Base-by-base conservation (phyloP, 2,888 invertebrate species). In the Fragum whitleyi region DNA sequence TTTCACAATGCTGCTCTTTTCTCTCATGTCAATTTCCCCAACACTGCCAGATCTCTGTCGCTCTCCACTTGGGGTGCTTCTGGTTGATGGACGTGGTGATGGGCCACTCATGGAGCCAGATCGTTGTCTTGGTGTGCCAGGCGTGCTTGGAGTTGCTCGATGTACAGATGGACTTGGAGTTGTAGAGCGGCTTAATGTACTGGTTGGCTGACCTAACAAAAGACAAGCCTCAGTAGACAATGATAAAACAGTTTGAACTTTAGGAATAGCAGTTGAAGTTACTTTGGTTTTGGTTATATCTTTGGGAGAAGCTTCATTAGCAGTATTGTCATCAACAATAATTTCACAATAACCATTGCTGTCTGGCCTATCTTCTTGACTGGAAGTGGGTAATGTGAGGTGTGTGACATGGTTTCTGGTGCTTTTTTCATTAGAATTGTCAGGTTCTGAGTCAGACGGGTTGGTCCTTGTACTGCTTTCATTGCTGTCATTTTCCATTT, bases 41-140 rank as follows among this genome's bases (percentile, higher is more conserved):
- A 85, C 67, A 72, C 85, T 85, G 2, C 77, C 79, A 11, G 85
- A 74, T 61, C 85, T 61, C 59, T 74, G 81, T 62, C 81, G 51
- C 51, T 85, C 81, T 21, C 68, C 77, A 19, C 70, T 77, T 9
- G 79, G 72, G 16, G 75, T 75, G 11, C 73, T 74, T 55, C 74
- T 71, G 19, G 72, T 29, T 19, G 74, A 72, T 3, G 78, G 77
- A 29, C 76, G 73, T 14, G 81, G 81, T 9, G 81, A 84, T 7
- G 76, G 70, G 11, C 79, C 84, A 65, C 77, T 79, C 0, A 85
- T 74, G 16, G 81, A 81, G 11, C 84, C 84, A 55, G 84, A 85
- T 26, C 84, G 57, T 19, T 74, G 77, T 29, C 84, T 28, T n/a
- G 84, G 79, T 39, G 83, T 83, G 14, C 83, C 77, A 11, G 83